phyloP scores from a whole-genome alignment of 1,140 invertebrate genomes.

The Steinernema khuongi region DNA sequence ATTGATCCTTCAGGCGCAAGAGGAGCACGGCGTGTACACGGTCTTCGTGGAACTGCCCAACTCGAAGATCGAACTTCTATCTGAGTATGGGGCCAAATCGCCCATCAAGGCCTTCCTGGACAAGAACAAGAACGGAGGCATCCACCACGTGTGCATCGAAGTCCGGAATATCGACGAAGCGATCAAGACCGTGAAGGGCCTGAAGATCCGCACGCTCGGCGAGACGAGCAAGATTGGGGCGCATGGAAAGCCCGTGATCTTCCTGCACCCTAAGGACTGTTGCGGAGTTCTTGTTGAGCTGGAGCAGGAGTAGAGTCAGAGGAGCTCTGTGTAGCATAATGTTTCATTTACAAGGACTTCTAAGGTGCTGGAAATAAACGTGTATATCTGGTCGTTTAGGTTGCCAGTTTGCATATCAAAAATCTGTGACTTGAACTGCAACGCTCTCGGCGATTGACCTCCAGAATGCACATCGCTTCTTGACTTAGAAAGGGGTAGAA shows the following conservation, averaged over 20 bases:
- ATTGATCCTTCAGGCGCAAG: slow-evolving; percentile 61
- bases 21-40: slow-evolving; percentile 67
- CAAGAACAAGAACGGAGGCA: slow-evolving; percentile 66
- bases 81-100: slow-evolving; percentile 66
- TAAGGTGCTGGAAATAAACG: too few relatives aligned
- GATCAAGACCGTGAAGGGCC: slow-evolving; percentile 57
- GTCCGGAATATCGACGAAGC: slow-evolving; percentile 58
- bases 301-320: slow-evolving; percentile 64
- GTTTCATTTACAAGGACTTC: too few relatives aligned
- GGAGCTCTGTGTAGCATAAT: too few relatives aligned
- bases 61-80: slow-evolving; percentile 65
- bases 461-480: too few relatives aligned
- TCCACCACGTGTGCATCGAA: slow-evolving; percentile 70
- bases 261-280: slow-evolving; percentile 70
- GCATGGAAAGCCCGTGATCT: slow-evolving; percentile 69
- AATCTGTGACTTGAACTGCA: too few relatives aligned
- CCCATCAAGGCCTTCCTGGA: slow-evolving; percentile 66
- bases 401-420: too few relatives aligned
- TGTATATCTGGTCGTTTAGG: too few relatives aligned
- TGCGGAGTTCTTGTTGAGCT: slow-evolving; percentile 67
- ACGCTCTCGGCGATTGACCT: too few relatives aligned
- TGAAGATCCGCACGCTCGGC: slow-evolving; percentile 64
- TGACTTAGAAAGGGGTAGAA: too few relatives aligned
- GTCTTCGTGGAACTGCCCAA: slow-evolving; percentile 68
- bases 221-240: slow-evolving; percentile 66